phyloP scores from a whole-genome alignment of 2,113 vertebrate species.

The Trogon melanurus region DNA sequence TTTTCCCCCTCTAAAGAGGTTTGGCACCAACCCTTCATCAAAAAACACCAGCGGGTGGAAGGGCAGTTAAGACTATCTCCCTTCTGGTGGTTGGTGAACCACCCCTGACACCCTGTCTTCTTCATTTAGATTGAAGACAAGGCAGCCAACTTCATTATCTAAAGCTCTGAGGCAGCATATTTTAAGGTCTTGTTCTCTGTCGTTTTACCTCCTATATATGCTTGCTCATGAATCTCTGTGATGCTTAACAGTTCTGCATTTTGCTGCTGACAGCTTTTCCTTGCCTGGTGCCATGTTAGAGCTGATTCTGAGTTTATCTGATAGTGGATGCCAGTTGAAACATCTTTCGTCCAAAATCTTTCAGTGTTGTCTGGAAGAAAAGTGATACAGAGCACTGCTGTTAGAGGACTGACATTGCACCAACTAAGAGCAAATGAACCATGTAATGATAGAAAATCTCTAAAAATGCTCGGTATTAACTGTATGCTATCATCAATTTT shows the following conservation, averaged over 20 bases:
- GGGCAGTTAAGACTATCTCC: neutral
- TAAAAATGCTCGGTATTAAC: neutral
- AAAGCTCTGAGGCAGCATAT: neutral
- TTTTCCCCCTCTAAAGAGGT: neutral
- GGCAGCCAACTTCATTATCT: neutral
- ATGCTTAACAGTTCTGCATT: slow-evolving; percentile 88
- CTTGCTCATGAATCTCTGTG: slow-evolving; percentile 86
- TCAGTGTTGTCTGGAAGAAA: slow-evolving; percentile 52
- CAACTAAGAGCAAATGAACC: neutral
- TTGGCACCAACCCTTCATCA: neutral
- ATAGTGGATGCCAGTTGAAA: slow-evolving; percentile 81
- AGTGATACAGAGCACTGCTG: neutral
- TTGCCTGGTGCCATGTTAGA: slow-evolving; percentile 90
- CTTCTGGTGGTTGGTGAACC: neutral
- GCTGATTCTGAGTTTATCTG: slow-evolving; percentile 86
- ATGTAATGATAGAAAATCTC: neutral
- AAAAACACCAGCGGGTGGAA: rapidly evolving
- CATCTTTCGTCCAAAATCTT: slow-evolving; percentile 83
- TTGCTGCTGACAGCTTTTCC: slow-evolving; percentile 91
- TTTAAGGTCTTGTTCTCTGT: neutral
- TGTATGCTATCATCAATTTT: neutral
- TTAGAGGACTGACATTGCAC: neutral
- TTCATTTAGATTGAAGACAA: rapidly evolving
- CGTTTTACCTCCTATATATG: slow-evolving; percentile 84
- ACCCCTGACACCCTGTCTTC: neutral